Evolutionary conservation across 2,113 vertebrate species (phyloP).

Genomic region (Chaetodon trifascialis): DNA sequence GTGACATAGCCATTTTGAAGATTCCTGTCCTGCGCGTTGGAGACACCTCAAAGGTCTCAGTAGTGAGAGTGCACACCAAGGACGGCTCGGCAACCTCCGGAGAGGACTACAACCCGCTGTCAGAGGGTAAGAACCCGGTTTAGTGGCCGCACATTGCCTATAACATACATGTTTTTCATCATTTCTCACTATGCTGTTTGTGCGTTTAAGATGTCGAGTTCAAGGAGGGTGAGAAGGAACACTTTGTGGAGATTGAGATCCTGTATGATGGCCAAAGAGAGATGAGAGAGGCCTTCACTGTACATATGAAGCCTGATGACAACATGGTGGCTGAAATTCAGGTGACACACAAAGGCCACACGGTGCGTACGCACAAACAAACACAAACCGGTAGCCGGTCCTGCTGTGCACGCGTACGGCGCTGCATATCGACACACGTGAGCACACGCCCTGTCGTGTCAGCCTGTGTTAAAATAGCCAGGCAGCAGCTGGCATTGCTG

Average conservation of each 20-base stretch:
- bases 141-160: neutral
- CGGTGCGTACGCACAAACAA: conserved; percentile 26
- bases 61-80: conserved; percentile 89
- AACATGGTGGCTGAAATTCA: conserved; percentile 90
- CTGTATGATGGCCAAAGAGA: conserved; percentile 89
- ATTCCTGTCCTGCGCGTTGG: conserved; percentile 86
- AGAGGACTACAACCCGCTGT: conserved; percentile 90
- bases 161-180: neutral
- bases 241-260: conserved; percentile 88
- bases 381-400: conserved; percentile 19
- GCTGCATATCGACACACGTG: conserved; percentile 53
- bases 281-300: conserved; percentile 89
- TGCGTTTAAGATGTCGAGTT: conserved; percentile 86
- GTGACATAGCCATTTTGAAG: conserved; percentile 81
- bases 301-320: conserved; percentile 90
- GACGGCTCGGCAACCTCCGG: conserved; percentile 91
- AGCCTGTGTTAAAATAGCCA: conserved; percentile 82
- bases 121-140: conserved; percentile 82
- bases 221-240: conserved; percentile 87
- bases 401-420: conserved; percentile 29
- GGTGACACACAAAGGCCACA: conserved; percentile 75
- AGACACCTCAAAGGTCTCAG: conserved; percentile 87
- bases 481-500: conserved; percentile 84
- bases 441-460: conserved; percentile 63
- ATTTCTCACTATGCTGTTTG: conserved; percentile 25